Base-by-base conservation (phyloP, 2,797 vertebrate species). In the Hydrolagus colliei region DNA sequence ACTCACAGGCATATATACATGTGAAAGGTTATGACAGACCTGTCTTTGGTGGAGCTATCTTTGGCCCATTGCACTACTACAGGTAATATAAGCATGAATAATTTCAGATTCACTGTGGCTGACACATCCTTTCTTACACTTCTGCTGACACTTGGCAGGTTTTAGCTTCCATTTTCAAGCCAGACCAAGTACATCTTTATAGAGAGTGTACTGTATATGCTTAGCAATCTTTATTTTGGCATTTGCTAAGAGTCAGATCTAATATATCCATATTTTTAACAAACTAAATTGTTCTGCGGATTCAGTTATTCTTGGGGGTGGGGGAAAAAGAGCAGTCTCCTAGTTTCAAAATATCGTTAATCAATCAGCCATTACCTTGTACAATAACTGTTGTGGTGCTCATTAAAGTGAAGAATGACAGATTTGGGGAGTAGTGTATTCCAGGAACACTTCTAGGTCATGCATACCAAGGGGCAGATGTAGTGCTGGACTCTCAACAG, bases 341-440 rank as follows among this genome's bases (percentile, higher is more conserved):
- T 18, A 10, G 27, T 27, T 68, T 22, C 77, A 65, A 80, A 80
- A 22, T 67, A 80, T 32, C 78, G 14, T 67, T 80, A 80, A 80
- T 80, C 63, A 84, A 84, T 32, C 13, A 84, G 65, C 68, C 79
- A 84, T 63, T 41, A 4, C 32, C 32, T 41, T n/a, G 32, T 35
- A 10, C 79, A n/a, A 65, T 65, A 84, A 16, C 65, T 71, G 79
- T 71, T 84, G 59, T 67, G 65, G 65, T 71, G 32, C 79, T 84
- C 79, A 84, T 84, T 84, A 84, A 84, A 84, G 79, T 84, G 79
- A 71, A 16, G 65, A 65, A 84, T 68, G 79, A 71, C 79, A 84
- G 27, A 41, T 4, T 11, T 20, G 27, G 27, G 18, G 63, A 82
- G 18, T 16, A 67, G 63, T 82, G 63, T 18, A 9, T 67, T 82